phyloP scores from a whole-genome alignment of 2,888 invertebrate species.

The Netelia melanura region DNA sequence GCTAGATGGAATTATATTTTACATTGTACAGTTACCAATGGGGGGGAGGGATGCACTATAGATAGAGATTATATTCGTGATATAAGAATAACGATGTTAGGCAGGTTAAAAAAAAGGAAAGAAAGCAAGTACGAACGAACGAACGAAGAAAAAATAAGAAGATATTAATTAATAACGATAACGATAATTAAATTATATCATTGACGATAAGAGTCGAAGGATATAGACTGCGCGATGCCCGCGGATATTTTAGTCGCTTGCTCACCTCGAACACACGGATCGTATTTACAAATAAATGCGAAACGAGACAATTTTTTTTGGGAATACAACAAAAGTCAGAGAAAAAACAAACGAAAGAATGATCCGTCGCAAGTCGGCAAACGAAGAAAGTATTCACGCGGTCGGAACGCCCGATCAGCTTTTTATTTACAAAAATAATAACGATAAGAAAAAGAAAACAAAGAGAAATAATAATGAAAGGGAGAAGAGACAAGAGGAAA shows the following conservation, averaged over 20 bases:
- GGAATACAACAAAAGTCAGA: constrained; percentile 3
- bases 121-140: constrained; percentile 18
- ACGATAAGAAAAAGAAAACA: constrained; percentile 43
- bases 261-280: constrained; percentile 60
- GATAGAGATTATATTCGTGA: constrained; percentile 76
- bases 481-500: constrained; percentile 19
- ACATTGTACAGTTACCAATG: constrained; percentile 82
- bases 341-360: constrained; percentile 20
- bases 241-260: constrained; percentile 70
- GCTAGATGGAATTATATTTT: constrained; percentile 84
- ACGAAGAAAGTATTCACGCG: constrained; percentile 67
- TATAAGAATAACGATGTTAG: constrained; percentile 63
- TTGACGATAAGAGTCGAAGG: constrained; percentile 49
- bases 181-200: constrained; percentile 50
- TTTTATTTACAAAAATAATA: constrained; percentile 68
- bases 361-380: constrained; percentile 59
- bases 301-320: constrained; percentile 17
- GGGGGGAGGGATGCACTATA: constrained; percentile 75
- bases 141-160: not conserved
- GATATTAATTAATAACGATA: constrained; percentile 34
- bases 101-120: constrained; percentile 48
- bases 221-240: constrained; percentile 60
- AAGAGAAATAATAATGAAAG: constrained; percentile 37
- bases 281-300: constrained; percentile 21
- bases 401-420: constrained; percentile 64